Base-by-base conservation (phyloP, 2,113 vertebrate species). In the Mobula birostris region DNA sequence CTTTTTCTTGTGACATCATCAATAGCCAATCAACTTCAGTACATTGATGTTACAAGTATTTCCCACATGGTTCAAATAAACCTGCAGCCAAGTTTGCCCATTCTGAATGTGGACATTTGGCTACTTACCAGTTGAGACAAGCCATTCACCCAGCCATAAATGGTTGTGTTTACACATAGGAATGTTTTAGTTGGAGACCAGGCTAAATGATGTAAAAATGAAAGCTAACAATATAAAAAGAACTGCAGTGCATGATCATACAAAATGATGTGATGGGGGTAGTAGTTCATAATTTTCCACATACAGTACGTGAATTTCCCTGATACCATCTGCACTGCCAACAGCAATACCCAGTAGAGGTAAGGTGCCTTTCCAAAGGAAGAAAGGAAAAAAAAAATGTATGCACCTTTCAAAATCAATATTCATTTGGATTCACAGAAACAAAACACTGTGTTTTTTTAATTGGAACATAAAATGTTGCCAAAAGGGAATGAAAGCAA, bases 111-210 rank as follows among this genome's bases (percentile, higher is more conserved):
- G 21, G 24, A 63, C 27, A 29, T 72, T 92, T 92, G 66, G 88
- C 68, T 70, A 21, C 70, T 70, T 72, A 14, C 66, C 88, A 92
- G 66, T 70, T 72, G 88, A 92, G 88, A 70, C 70, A 9, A 24
- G 5, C 15, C 63, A 92, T 72, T 70, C 68, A 36, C 88, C 66
- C 36, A 7, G 40, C 88, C 68, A 92, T 92, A 92, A 72, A 92
- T 70, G 66, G 63, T 72, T 11, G 17, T 92, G 88, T 32, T 19
- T 19, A 36, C 19, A 0, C n/a, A 24, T 17, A 36, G 32, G 88
- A 92, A 87, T 70, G 32, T 92, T 92, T 92, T 92, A 29, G 88
- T 32, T 68, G 88, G 58, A 61, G 56, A 77, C 27, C 27, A 29
- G 74, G 12, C 56, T 48, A 48, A 29, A 87, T 61, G 61, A 61